Evolutionary conservation across 2,888 invertebrate species (phyloP).

Genomic region (Xestia ashworthii): DNA sequence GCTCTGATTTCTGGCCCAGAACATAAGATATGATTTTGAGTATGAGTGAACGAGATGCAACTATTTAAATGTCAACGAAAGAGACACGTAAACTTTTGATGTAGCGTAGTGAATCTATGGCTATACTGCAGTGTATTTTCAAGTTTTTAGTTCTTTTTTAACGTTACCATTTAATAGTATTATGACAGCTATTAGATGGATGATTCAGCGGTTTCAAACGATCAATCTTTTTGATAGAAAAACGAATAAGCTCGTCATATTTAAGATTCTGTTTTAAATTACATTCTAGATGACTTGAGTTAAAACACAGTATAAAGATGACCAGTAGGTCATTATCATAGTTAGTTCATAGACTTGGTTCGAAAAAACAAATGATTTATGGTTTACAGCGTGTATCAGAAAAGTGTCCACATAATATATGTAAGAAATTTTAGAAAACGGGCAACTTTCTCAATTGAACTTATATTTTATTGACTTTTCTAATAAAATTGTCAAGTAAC

Average conservation of each 20-base stretch:
- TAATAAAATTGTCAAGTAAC: no score
- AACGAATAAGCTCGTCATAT: slow-evolving; percentile 32
- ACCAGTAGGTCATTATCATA: no score
- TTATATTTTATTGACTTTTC: no score
- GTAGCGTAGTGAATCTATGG: background rate
- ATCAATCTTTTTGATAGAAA: slow-evolving; percentile 62
- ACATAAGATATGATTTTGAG: background rate
- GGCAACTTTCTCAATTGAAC: background rate
- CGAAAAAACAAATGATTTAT: background rate
- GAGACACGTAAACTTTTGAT: background rate
- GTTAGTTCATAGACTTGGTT: no score
- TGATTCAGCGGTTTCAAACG: slow-evolving; percentile 38
- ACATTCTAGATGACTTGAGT: slow-evolving; percentile 11
- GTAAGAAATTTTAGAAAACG: background rate
- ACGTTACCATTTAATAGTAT: slow-evolving; percentile 37
- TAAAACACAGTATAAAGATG: no score
- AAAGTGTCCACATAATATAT: no score
- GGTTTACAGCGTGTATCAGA: background rate
- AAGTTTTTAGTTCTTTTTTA: slow-evolving; percentile 23
- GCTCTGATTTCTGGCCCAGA: background rate
- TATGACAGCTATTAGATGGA: slow-evolving; percentile 58
- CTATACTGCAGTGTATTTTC: slow-evolving; percentile 17
- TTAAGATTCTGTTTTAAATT: slow-evolving; percentile 45
- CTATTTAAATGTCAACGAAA: background rate
- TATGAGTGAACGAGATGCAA: background rate